These are phyloP conservation scores for Pterocles gutturalis DNA, from an alignment of 2,113 vertebrate genomes.

Conservation along the genomic window DNA sequence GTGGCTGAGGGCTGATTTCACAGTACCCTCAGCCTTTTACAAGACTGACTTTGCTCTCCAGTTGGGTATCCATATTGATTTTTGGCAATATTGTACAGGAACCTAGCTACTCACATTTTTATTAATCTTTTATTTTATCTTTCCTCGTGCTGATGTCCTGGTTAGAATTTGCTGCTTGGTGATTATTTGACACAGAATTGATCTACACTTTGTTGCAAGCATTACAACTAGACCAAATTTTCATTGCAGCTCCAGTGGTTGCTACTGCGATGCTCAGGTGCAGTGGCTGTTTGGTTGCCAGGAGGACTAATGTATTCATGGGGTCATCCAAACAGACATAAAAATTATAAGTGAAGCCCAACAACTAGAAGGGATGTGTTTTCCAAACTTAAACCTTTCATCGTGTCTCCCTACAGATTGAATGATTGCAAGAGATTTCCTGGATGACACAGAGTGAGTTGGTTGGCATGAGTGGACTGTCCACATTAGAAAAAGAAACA, in stretches of 20 bases:
- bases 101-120: fast-evolving
- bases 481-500: background rate
- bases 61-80: background rate
- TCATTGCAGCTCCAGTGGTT: background rate
- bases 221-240: background rate
- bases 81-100: background rate
- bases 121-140: background rate
- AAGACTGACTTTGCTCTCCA: background rate
- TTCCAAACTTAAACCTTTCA: fast-evolving
- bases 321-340: background rate
- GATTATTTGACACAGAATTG: background rate
- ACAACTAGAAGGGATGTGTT: background rate
- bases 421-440: background rate
- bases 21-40: background rate
- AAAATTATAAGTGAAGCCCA: background rate
- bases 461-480: background rate
- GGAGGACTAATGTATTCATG: background rate
- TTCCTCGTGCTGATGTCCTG: background rate
- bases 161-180: background rate
- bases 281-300: background rate
- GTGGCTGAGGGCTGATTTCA: background rate
- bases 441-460: background rate
- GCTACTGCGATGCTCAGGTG: background rate
- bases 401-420: background rate
- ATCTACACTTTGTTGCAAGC: background rate